Evolutionary conservation across 2,113 vertebrate genomes (phyloP).

Genomic region (Rhinogobius similis): DNA sequence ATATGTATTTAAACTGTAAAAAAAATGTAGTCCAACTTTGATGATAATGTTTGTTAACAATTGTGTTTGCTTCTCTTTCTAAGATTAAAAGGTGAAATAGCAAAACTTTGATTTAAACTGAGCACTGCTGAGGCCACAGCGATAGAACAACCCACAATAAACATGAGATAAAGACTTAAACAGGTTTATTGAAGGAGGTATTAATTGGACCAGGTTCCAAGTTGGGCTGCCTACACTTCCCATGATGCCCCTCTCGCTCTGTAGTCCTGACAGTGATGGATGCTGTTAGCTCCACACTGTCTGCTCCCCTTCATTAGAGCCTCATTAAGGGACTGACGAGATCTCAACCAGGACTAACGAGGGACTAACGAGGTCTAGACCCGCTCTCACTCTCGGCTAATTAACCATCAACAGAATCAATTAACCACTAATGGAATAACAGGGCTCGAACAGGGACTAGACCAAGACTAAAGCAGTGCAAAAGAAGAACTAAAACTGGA

Average conservation of each 20-base stretch:
- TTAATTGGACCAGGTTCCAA: too few relatives aligned
- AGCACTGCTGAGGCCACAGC: too few relatives aligned
- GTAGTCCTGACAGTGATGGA: constrained; percentile 3
- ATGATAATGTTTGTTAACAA: too few relatives aligned
- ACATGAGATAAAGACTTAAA: too few relatives aligned
- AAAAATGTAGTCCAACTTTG: too few relatives aligned
- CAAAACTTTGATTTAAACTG: too few relatives aligned
- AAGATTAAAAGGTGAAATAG: too few relatives aligned
- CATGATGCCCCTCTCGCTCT: background rate
- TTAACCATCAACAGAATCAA: background rate
- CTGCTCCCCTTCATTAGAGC: constrained; percentile 9
- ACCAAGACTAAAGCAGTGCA: background rate
- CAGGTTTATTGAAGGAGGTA: too few relatives aligned
- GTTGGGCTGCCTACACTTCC: background rate
- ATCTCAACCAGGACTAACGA: background rate
- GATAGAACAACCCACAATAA: too few relatives aligned
- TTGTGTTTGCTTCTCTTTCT: too few relatives aligned
- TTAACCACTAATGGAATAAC: background rate
- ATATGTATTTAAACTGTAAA: too few relatives aligned
- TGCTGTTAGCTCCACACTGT: background rate
- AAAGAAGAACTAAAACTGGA: background rate
- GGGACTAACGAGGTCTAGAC: constrained; percentile 8
- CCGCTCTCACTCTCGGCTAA: background rate
- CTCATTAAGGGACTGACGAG: constrained; percentile 7
- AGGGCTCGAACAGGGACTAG: background rate